Evolutionary conservation across 2,797 vertebrate genomes (phyloP).

Genomic region (Intellagama lesueurii): DNA sequence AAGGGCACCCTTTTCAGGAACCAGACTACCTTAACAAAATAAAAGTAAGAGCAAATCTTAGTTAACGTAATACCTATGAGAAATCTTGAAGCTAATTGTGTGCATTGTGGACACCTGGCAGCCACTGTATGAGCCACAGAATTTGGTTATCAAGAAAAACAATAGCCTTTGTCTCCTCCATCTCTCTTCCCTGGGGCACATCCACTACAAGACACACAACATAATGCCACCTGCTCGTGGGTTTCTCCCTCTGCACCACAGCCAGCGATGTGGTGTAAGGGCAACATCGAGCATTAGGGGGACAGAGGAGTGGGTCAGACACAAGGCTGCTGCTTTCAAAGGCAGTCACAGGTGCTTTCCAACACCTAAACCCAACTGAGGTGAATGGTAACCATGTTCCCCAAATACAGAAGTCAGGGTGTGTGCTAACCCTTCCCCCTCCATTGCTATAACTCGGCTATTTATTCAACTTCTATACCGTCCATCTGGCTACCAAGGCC

Average conservation of each 20-base stretch:
- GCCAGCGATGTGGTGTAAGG: neutral
- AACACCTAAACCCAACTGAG: neutral
- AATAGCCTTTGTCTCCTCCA: neutral
- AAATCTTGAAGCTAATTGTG: neutral
- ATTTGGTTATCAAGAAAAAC: neutral
- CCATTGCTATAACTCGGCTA: no score
- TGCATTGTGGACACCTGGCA: neutral
- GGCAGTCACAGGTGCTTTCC: neutral
- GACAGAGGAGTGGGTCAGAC: neutral
- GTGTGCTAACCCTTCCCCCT: no score
- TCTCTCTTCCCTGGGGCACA: neutral
- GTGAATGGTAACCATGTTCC: no score
- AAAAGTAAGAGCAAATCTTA: neutral
- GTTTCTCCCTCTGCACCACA: neutral
- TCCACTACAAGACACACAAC: neutral
- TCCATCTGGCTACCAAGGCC: no score
- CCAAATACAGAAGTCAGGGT: no score
- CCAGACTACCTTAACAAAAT: neutral
- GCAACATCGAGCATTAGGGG: neutral
- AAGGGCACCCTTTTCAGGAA: neutral
- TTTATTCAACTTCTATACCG: no score
- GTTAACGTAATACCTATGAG: neutral
- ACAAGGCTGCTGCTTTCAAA: neutral
- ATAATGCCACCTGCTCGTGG: neutral
- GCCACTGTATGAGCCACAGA: neutral